These are phyloP conservation scores for Linnaemya vulpina DNA, from an alignment of 2,888 invertebrate species.

Conservation along the genomic window DNA sequence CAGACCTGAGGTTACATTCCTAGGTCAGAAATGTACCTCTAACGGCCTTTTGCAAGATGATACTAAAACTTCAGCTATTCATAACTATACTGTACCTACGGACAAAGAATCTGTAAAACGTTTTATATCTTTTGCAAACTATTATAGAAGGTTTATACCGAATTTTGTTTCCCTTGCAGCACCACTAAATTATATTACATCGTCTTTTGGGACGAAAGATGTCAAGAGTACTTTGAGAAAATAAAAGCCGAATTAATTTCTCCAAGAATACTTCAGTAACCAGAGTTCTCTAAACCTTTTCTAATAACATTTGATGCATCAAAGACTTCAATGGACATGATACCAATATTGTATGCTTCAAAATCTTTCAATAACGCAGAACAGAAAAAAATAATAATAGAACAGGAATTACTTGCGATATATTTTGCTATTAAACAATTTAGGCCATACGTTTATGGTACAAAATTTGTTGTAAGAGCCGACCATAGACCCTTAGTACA, in stretches of 20 bases:
- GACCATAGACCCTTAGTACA: no score
- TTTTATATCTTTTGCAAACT: slow-evolving; percentile 2
- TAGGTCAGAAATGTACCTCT: slow-evolving; percentile 4
- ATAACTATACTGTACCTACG: background rate
- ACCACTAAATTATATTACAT: background rate
- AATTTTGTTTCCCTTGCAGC: background rate
- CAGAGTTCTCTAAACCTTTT: background rate
- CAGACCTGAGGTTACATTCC: background rate
- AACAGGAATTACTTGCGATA: no score
- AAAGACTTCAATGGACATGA: no score
- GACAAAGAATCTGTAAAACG: background rate
- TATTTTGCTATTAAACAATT: no score
- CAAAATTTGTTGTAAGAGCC: no score
- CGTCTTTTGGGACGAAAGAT: background rate
- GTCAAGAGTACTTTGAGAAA: background rate
- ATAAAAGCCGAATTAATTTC: background rate
- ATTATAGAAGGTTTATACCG: slow-evolving; percentile 2
- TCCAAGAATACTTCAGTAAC: no score
- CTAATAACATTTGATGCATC: background rate
- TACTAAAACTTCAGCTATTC: background rate
- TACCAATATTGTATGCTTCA: no score
- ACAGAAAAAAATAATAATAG: no score
- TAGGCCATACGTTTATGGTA: no score
- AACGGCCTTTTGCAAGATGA: background rate
- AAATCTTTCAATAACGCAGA: no score